phyloP scores from a whole-genome alignment of 2,797 vertebrate genomes.

The Molossus alvarezi region DNA sequence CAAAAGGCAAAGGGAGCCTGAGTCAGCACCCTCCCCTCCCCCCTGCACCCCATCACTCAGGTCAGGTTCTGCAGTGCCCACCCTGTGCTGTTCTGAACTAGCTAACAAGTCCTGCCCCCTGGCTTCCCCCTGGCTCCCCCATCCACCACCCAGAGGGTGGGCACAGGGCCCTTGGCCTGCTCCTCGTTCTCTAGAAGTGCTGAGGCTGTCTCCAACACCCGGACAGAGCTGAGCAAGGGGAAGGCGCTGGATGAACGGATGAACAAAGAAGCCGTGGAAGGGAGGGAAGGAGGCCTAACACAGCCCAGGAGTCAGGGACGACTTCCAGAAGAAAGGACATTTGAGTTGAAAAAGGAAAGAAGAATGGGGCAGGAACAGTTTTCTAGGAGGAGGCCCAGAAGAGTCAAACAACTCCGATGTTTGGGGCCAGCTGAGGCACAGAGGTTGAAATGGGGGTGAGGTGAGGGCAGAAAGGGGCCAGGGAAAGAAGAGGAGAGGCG shows the following conservation, averaged over 20 bases:
- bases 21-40: not conserved
- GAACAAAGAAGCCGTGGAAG: not conserved
- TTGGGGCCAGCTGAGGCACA: not conserved
- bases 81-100: not conserved
- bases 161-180: not conserved
- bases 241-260: not conserved
- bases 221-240: not conserved
- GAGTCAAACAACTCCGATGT: constrained; percentile 1
- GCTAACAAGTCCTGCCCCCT: not conserved
- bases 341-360: not conserved
- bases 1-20: not conserved
- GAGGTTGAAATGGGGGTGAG: not conserved
- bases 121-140: no score
- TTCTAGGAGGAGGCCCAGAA: not conserved
- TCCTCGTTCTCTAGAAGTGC: not conserved
- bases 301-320: not conserved
- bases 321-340: not conserved
- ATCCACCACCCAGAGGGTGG: not conserved
- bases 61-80: not conserved
- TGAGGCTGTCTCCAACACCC: no score
- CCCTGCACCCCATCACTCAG: not conserved
- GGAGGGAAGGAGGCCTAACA: not conserved
- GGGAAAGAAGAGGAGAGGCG: not conserved
- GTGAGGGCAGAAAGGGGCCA: not conserved
- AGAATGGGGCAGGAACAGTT: not conserved